Base-by-base conservation (phyloP, 2,797 vertebrate genomes). In the Todus mexicanus region DNA sequence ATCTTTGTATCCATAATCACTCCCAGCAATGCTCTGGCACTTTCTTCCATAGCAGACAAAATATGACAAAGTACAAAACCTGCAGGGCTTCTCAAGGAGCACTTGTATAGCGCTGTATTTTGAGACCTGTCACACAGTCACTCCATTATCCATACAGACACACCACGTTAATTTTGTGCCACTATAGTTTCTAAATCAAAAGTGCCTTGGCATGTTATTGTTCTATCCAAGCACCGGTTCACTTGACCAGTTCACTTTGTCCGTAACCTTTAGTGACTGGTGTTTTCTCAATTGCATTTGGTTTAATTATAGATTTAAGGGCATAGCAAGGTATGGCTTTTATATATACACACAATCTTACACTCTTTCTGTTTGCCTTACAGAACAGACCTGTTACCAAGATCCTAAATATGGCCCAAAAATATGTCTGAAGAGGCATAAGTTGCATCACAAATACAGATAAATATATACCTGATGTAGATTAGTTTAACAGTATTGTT, bases 121-220 rank as follows among this genome's bases (percentile, higher is more conserved):
- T 77, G 47, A 87, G 38, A 84, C 16, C 12, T n/a, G 35, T 33
- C 45, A 87, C 29, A 61, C 16, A 43, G 13, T 31, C 19, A 22
- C 14, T 40, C 37, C 40, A 23, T 35, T 23, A 84, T 22, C 45
- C 57, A 22, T 5, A 75, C 2, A 53, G 38, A 77, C 5, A 31
- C 5, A 54, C 15, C 20, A 37, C 1, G 10, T 29, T 63, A 14
- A 38, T 59, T 81, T 43, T 57, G 7, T 56, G 33, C 23, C 42
- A 47, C 23, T 31, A 4, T 7, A 38, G 18, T 26, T 81, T 45
- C 63, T 71, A 71, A 77, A 68, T 38, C 43, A 38, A 23, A 81
- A 74, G 26, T 21, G 38, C 21, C 11, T 35, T 51, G n/a, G 21
- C 9, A 64, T 0, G 0, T 40, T n/a, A n/a, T n/a, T 9, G 6